A percentile compares a stretch with the other conserved stretches of the same genome.
These are phyloP conservation scores for Tenebrosternarchus preto DNA, from an alignment of 2,113 vertebrate species.

Conservation along the genomic window DNA sequence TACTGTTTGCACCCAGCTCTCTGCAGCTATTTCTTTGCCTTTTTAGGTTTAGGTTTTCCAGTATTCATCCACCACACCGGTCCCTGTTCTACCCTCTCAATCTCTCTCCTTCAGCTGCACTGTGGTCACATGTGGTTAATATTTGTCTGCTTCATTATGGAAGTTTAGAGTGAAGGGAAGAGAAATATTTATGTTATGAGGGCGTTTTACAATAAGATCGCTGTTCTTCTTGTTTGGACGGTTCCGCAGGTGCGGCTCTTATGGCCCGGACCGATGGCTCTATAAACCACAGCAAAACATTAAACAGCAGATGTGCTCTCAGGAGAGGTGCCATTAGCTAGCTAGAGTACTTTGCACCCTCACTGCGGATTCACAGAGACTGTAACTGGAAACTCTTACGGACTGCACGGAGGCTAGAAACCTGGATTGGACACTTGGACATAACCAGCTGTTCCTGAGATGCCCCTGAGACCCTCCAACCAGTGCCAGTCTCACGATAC, in stretches of 20 bases:
- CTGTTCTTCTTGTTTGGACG: constrained; percentile 86
- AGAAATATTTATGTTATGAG: constrained; percentile 83
- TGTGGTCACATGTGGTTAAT: constrained; percentile 78
- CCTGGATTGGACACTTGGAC: not conserved
- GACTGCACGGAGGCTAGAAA: constrained; percentile 32
- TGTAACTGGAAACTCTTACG: constrained; percentile 43
- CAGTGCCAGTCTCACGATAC: not conserved
- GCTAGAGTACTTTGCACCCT: constrained; percentile 44
- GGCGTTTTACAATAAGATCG: constrained; percentile 85
- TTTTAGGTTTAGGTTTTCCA: not conserved
- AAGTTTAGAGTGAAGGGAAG: constrained; percentile 78
- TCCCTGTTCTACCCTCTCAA: not conserved
- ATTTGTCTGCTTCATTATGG: constrained; percentile 78
- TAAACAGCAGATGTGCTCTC: constrained; percentile 80
- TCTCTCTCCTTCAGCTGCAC: constrained; percentile 28
- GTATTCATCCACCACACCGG: not conserved
- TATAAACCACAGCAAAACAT: constrained; percentile 79
- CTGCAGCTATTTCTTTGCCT: not conserved
- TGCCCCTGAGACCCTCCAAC: not conserved
- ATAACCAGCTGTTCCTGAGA: not conserved
- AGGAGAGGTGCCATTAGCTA: constrained; percentile 56
- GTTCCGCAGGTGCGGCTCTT: constrained; percentile 84
- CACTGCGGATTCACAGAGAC: constrained; percentile 17
- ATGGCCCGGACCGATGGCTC: constrained; percentile 81
- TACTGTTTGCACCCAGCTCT: not conserved